Conservation (phyloP, 1,140 invertebrate species). For the Hetaerina americana region DNA sequence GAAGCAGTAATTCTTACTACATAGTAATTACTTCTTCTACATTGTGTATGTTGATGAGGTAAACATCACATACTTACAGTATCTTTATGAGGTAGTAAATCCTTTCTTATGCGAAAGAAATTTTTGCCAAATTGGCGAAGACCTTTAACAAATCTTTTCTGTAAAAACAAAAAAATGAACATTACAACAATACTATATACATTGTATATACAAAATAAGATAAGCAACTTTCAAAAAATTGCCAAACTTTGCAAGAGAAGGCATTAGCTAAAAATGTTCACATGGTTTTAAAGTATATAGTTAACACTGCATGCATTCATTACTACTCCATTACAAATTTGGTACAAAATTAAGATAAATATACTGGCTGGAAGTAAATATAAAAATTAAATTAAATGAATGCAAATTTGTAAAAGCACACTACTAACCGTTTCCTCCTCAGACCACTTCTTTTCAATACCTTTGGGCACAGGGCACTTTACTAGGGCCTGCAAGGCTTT, state of each 20-base stretch:
- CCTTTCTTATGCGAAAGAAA: constrained; percentile 95
- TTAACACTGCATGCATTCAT: background rate
- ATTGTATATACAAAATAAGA: no score
- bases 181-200: no score
- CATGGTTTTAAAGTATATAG: no score
- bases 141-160: constrained; percentile 95
- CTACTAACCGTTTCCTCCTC: constrained; percentile 81
- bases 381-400: background rate
- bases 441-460: constrained; percentile 94
- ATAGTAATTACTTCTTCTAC: no score
- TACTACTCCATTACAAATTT: background rate
- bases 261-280: no score
- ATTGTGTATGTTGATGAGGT: no score
- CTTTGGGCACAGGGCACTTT: constrained; percentile 91
- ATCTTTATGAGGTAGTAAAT: constrained; percentile 90
- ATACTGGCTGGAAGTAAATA: background rate
- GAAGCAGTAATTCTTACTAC: no score
- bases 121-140: constrained; percentile 97
- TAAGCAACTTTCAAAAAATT: no score
- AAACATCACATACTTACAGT: constrained; percentile 50
- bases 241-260: no score
- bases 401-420: no score
- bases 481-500: constrained; percentile 90
- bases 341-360: background rate
- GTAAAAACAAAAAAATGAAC: constrained; percentile 20